Base-by-base conservation (phyloP, 2,797 vertebrate species). In the Tarsius wallacei region DNA sequence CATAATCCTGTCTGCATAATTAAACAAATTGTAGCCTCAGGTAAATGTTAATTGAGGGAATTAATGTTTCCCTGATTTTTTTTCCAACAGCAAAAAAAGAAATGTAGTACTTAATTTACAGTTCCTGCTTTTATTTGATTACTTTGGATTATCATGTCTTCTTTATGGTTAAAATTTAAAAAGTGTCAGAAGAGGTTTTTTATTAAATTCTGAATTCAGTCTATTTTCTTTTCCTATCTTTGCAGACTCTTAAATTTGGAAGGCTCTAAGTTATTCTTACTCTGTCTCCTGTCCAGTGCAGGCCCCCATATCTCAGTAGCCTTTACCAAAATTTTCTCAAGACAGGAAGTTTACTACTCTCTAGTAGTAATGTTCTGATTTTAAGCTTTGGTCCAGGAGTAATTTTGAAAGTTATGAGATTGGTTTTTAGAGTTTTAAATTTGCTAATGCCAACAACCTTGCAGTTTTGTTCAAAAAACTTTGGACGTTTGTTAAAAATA, bases 341-440 rank as follows among this genome's bases (percentile, higher is more conserved):
- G 55, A 84, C 71, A 49, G 19, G 76, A 88, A 14, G 3, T 74
- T 86, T 87, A 36, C 66, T 92, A 0, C 57, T 70, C 13, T 7
- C 26, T 87, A 63, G 28, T 42, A 82, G 82, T 28, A 87, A 28
- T 42, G 64, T 77, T 95, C 78, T 94, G 63, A 71, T 80, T 95
- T 83, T 93, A 68, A 94, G 85, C 66, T 76, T 51, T 93, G 53
- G 33, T 82, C n/a, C 76, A 91, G 70, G 85, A 89, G n/a, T 88
- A 74, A 86, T 73, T 97, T 95, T 90, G 61, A 78, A 93, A 84
- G 64, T 93, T 87, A 55, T 64, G 49, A 88, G n/a, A 80, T 36
- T 71, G 33, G 81, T 59, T 92, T 97, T 95, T 89, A 78, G 68
- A 85, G 26, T 93, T 97, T 94, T 91, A 76, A 71, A 77, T 91